These are phyloP conservation scores for Xiphorhynchus elegans DNA, from an alignment of 2,113 vertebrate genomes.

Conservation along the genomic window DNA sequence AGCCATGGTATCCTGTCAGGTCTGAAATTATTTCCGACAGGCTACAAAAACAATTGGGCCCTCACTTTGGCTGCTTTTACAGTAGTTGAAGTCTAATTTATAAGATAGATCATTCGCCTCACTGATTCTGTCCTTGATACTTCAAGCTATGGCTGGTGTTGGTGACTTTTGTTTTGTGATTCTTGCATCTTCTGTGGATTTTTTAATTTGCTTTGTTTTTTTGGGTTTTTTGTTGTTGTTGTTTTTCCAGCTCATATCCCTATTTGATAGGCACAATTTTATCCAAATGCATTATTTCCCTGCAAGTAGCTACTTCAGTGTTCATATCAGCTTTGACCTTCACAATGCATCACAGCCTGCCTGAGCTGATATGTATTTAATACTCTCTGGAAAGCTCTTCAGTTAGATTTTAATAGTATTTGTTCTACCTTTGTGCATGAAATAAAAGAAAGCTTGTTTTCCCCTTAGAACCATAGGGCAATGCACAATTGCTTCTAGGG, in stretches of 20 bases:
- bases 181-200: neutral
- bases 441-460: slow-evolving; percentile 1
- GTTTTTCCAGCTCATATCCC: neutral
- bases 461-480: neutral
- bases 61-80: slow-evolving; percentile 66
- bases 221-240: neutral
- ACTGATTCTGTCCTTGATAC: slow-evolving; percentile 46
- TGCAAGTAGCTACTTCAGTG: neutral
- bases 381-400: slow-evolving; percentile 15
- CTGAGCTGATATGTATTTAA: slow-evolving; percentile 32
- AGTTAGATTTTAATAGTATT: slow-evolving; percentile 37
- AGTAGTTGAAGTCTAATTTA: slow-evolving; percentile 76
- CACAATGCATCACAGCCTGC: neutral
- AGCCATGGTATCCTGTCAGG: slow-evolving; percentile 41
- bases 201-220: neutral
- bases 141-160: slow-evolving; percentile 48
- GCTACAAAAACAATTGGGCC: slow-evolving; percentile 69
- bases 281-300: slow-evolving; percentile 18
- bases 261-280: neutral
- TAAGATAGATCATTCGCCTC: slow-evolving; percentile 72
- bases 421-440: slow-evolving; percentile 19
- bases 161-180: slow-evolving; percentile 26
- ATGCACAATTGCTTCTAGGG: neutral
- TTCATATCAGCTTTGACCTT: slow-evolving; percentile 50
- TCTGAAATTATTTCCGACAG: slow-evolving; percentile 73